Evolutionary conservation across 2,888 invertebrate species (phyloP), one percentile per base, ranked within the genome.

Genomic region (Phyto melanocephala): DNA sequence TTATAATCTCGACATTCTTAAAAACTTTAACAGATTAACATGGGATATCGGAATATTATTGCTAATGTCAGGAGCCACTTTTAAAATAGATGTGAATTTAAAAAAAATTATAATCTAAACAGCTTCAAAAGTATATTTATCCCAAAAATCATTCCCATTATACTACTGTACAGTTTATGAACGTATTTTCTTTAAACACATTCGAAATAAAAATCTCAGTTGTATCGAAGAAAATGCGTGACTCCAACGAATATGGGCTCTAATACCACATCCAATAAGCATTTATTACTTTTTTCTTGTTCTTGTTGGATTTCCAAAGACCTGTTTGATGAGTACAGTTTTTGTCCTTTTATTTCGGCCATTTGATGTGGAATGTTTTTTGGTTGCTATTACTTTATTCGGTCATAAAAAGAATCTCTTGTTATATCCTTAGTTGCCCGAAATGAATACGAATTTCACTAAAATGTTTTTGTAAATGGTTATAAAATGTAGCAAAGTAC

Each of bases 401-500:
- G 65, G 28, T 68, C 70, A 81, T 81, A 75, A 81, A 81, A 70
- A 28, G n/a, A 50, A 67, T 54, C 28, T 60, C 15, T 62, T 74
- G 56, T 54, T 33, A 63, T 81, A 42, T 70, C 62, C 56, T 71
- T 54, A 60, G 20, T 24, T 52, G 28, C 22, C 10, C 52, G 33
- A 75, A 79, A 75, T 75, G 58, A 71, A 70, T 52, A 47, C 40
- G 47, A 67, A 20, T 70, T 62, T 58, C 47, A 7, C n/a, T 10
- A 37, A 11, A 22, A 40, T 76, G 11, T 42, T n/a, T 54, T 52
- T 54, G 20, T 35, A n/a, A 28, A 28, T 42, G 52, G 52, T 24
- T 60, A 70, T 67, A 71, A 78, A 79, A 65, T 76, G 65, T 56
- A 60, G 71, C 71, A 60, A 67, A 70, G 79, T 79, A 71, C 79